These are phyloP conservation scores for Nemoura dubitans DNA, from an alignment of 2,888 invertebrate genomes.

Conservation along the genomic window DNA sequence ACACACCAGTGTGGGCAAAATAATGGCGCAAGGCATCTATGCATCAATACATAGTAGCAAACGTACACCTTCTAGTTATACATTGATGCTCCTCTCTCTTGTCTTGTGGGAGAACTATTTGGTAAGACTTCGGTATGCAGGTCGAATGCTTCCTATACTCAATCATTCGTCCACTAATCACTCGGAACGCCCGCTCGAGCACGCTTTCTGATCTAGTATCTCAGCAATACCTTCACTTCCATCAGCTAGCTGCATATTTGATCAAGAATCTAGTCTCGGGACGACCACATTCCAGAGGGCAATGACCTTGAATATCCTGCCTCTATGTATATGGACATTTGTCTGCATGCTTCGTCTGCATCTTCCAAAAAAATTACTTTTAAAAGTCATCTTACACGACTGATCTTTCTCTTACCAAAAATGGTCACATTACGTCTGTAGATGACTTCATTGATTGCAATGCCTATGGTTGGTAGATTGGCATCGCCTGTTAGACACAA, in stretches of 20 bases:
- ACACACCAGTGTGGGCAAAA: no score
- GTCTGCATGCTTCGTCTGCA: background rate
- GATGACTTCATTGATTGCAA: background rate
- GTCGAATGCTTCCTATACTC: background rate
- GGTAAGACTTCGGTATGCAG: slow-evolving; percentile 37
- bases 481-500: background rate
- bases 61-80: background rate
- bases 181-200: background rate
- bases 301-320: slow-evolving; percentile 49
- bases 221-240: slow-evolving; percentile 21
- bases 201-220: background rate
- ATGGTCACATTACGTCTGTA: background rate
- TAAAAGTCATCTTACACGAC: background rate
- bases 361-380: background rate
- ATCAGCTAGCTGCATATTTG: slow-evolving; percentile 42
- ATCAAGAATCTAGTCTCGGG: slow-evolving; percentile 38
- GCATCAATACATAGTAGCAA: background rate
- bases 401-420: background rate
- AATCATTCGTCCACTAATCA: slow-evolving; percentile 19
- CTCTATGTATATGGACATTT: slow-evolving; percentile 8
- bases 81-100: background rate
- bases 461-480: background rate
- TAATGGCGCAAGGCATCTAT: no score
- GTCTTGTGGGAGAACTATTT: slow-evolving; percentile 38
- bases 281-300: slow-evolving; percentile 49